phyloP scores from a whole-genome alignment of 2,888 invertebrate genomes.

The Heliconius aoede region DNA sequence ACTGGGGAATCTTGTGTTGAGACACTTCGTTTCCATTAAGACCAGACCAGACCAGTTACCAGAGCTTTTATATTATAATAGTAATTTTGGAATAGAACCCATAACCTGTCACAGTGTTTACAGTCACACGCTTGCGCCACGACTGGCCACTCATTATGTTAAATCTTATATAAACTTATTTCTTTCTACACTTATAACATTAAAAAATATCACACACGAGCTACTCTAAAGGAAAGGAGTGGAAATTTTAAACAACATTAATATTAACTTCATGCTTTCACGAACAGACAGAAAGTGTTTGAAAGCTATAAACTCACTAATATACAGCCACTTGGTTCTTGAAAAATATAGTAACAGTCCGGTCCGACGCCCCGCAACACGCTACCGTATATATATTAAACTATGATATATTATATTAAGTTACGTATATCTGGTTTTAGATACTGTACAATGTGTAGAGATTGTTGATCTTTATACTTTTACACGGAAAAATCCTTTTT shows the following conservation, averaged over 20 bases:
- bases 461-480: background rate
- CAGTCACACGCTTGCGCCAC: too few species aligned
- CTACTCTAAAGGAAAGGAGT: background rate
- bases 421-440: background rate
- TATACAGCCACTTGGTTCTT: slow-evolving; percentile 30
- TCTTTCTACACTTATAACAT: background rate
- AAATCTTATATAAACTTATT: background rate
- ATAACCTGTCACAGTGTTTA: too few species aligned
- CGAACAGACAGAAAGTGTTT: slow-evolving; percentile 20
- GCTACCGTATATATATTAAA: background rate
- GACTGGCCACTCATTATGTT: too few species aligned
- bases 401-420: slow-evolving; percentile 6
- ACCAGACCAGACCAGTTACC: too few species aligned
- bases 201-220: background rate
- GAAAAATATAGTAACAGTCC: slow-evolving; percentile 28
- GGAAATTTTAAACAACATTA: slow-evolving; percentile 17
- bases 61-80: too few species aligned
- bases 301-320: slow-evolving; percentile 31
- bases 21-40: too few species aligned
- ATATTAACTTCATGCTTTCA: slow-evolving; percentile 16
- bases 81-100: too few species aligned
- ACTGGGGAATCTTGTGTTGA: background rate
- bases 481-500: background rate
- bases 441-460: background rate
- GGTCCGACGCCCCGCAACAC: slow-evolving; percentile 10